These are phyloP conservation scores for Corbicula japonica DNA, from an alignment of 2,888 invertebrate species.

Conservation along the genomic window DNA sequence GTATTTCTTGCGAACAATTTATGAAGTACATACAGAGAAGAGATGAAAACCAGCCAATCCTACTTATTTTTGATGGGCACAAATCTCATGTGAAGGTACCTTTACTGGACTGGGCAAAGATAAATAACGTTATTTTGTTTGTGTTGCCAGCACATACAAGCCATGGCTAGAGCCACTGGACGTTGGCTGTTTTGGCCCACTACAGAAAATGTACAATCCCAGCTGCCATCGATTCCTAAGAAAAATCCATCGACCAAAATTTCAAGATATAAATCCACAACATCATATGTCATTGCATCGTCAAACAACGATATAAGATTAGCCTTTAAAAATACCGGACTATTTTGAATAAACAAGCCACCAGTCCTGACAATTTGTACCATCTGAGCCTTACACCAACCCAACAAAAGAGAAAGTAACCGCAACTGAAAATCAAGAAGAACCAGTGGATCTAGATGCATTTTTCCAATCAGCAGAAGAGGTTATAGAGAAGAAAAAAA, in stretches of 20 bases:
- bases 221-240: slow-evolving; percentile 16
- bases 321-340: slow-evolving; percentile 1
- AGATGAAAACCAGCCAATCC: slow-evolving; percentile 10
- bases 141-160: slow-evolving; percentile 26
- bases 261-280: background rate
- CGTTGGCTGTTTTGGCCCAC: slow-evolving; percentile 47
- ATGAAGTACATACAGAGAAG: slow-evolving; percentile 15
- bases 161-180: slow-evolving; percentile 43
- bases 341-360: too few species aligned
- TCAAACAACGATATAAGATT: background rate
- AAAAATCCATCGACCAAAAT: slow-evolving; percentile 28
- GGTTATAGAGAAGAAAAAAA: background rate
- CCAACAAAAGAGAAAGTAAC: background rate
- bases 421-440: background rate
- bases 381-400: background rate
- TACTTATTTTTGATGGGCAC: slow-evolving; percentile 33
- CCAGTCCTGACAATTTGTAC: background rate
- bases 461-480: background rate
- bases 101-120: slow-evolving; percentile 34
- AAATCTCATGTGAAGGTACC: slow-evolving; percentile 21
- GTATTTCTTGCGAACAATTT: slow-evolving; percentile 10
- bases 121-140: slow-evolving; percentile 31
- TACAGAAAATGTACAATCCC: slow-evolving; percentile 16
- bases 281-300: background rate
- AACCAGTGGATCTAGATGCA: background rate